phyloP scores from a whole-genome alignment of 2,113 vertebrate genomes.

The Lutjanus erythropterus region DNA sequence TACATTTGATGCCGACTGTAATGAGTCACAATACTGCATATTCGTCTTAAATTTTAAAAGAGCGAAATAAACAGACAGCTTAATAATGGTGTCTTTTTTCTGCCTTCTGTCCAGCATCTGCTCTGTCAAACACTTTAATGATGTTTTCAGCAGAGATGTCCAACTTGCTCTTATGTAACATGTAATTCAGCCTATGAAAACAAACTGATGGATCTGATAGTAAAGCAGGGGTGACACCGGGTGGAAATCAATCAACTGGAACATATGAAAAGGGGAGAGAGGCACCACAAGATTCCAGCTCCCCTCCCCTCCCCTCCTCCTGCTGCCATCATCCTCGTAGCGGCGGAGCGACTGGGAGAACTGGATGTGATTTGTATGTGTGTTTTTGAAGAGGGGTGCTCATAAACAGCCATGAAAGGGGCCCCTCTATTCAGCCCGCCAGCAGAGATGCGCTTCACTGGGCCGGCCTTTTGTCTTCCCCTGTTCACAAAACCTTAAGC shows the following conservation, averaged over 20 bases:
- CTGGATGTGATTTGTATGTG: constrained; percentile 84
- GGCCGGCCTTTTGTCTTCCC: constrained; percentile 79
- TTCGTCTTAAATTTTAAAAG: constrained; percentile 1
- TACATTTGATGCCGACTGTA: background rate
- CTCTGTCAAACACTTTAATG: constrained; percentile 34
- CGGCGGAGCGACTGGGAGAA: constrained; percentile 71
- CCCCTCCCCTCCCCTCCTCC: constrained; percentile 8
- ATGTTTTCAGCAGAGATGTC: constrained; percentile 38
- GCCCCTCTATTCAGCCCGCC: constrained; percentile 80
- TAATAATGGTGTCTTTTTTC: background rate
- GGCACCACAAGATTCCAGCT: constrained; percentile 44
- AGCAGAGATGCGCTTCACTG: constrained; percentile 81
- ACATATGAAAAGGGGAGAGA: constrained; percentile 49
- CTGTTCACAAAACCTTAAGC: constrained; percentile 72
- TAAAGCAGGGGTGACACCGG: constrained; percentile 36
- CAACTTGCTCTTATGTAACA: constrained; percentile 45
- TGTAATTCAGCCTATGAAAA: constrained; percentile 41
- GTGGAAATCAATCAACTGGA: constrained; percentile 59
- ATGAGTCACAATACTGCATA: background rate
- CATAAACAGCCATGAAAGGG: constrained; percentile 85
- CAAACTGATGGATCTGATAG: constrained; percentile 37
- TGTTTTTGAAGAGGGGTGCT: constrained; percentile 84
- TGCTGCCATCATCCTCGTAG: constrained; percentile 56
- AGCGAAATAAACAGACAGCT: background rate
- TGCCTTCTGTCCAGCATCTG: constrained; percentile 41